Percentiles rank a stretch among this genome's conserved stretches.
Evolutionary conservation across 2,888 invertebrate genomes (phyloP).

Genomic region (Drosophila multiciliata): DNA sequence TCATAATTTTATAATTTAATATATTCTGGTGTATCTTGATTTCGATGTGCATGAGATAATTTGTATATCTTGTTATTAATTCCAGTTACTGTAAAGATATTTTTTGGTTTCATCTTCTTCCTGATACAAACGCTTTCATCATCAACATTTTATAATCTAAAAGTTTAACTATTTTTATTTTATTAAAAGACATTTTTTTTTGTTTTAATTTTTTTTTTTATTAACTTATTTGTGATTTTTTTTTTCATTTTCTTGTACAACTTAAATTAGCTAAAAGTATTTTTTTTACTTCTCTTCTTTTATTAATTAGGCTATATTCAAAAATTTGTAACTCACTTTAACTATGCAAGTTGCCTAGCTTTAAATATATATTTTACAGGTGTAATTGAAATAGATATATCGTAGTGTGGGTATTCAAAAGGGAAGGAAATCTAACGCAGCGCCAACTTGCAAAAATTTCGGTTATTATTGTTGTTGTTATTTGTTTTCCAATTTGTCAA

Average conservation of each 20-base stretch:
- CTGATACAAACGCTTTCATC: background rate
- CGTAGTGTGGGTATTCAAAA: constrained; percentile 44
- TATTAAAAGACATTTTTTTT: constrained; percentile 13
- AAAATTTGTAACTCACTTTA: constrained; percentile 57
- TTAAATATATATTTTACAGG: constrained; percentile 35
- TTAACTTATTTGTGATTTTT: constrained; percentile 37
- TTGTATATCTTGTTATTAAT: background rate
- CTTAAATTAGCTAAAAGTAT: constrained; percentile 71
- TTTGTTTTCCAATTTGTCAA: constrained; percentile 6
- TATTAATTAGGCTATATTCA: constrained; percentile 45
- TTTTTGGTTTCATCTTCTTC: background rate
- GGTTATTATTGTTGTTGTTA: background rate
- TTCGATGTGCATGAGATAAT: background rate
- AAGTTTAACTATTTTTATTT: background rate
- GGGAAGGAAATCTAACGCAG: constrained; percentile 40
- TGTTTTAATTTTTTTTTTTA: constrained; percentile 37
- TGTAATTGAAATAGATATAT: constrained; percentile 33
- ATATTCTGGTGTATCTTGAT: no score
- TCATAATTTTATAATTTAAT: no score
- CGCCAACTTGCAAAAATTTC: constrained; percentile 31
- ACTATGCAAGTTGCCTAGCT: constrained; percentile 61
- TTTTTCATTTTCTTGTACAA: constrained; percentile 50
- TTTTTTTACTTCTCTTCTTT: constrained; percentile 35
- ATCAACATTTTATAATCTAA: background rate
- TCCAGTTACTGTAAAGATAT: background rate